Conservation (phyloP, 2,888 invertebrate genomes). For the Lobophora halterata region DNA sequence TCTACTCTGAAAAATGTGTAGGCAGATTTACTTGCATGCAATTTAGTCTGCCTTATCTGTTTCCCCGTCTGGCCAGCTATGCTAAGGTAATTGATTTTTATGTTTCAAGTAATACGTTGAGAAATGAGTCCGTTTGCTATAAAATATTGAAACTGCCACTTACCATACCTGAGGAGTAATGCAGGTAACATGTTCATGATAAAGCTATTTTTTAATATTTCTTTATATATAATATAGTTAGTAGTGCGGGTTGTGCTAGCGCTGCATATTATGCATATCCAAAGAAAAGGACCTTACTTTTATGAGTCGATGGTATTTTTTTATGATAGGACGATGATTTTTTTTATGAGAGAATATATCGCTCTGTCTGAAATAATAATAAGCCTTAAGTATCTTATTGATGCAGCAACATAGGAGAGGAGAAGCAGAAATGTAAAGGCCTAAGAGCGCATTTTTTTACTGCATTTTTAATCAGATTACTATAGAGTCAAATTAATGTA, state of each 20-base stretch:
- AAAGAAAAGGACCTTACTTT: constrained; percentile 18
- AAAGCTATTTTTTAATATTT: constrained; percentile 15
- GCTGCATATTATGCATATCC: too few relatives aligned
- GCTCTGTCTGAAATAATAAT: too few relatives aligned
- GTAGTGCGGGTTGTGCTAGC: too few relatives aligned
- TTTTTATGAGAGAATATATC: too few relatives aligned
- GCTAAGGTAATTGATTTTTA: constrained; percentile 66
- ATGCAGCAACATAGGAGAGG: too few relatives aligned
- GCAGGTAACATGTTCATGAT: constrained; percentile 24
- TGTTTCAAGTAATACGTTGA: constrained; percentile 47
- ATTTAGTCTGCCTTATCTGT: constrained; percentile 49
- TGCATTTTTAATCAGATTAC: too few relatives aligned
- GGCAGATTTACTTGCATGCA: constrained; percentile 45
- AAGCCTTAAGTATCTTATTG: too few relatives aligned
- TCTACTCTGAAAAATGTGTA: constrained; percentile 68
- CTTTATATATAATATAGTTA: constrained; percentile 13
- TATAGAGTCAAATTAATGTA: too few relatives aligned
- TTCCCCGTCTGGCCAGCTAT: constrained; percentile 36
- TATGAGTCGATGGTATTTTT: constrained; percentile 6
- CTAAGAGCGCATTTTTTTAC: too few relatives aligned
- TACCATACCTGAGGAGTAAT: constrained; percentile 23
- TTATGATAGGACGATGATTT: too few relatives aligned
- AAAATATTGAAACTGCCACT: constrained; percentile 29
- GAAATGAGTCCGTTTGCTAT: constrained; percentile 35
- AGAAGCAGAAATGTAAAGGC: too few relatives aligned